Evolutionary conservation across 2,888 invertebrate genomes (phyloP).

Genomic region (Acanthosepion pharaonis): DNA sequence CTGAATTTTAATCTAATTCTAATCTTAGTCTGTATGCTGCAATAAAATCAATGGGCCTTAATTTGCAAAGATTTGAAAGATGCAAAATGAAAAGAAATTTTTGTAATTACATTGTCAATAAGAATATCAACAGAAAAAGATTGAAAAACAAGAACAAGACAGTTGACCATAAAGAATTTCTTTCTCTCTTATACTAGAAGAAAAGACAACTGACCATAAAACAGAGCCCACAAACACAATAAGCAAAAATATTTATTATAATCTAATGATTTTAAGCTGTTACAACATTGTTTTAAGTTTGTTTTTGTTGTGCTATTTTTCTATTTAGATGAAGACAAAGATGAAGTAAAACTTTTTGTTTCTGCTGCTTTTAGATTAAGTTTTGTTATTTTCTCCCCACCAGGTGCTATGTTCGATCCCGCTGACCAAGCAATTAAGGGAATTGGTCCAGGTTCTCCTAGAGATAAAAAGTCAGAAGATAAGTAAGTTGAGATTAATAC

Average conservation of each 20-base stretch:
- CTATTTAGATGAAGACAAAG: background rate
- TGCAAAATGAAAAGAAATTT: background rate
- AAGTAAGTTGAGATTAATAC: slow-evolving; percentile 78
- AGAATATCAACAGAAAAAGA: background rate
- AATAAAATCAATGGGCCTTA: background rate
- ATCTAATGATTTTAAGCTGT: background rate
- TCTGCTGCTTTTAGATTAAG: background rate
- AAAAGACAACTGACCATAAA: background rate
- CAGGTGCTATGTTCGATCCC: slow-evolving; percentile 81
- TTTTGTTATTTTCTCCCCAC: background rate
- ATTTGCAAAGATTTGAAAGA: background rate
- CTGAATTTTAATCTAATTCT: background rate
- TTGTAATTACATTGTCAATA: background rate
- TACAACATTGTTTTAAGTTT: background rate
- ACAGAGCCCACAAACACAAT: background rate
- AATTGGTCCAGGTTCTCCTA: slow-evolving; percentile 76
- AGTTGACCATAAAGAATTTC: background rate
- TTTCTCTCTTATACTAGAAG: background rate
- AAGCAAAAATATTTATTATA: background rate
- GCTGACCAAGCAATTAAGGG: slow-evolving; percentile 80
- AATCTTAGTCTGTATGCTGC: no score
- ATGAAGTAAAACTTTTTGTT: background rate
- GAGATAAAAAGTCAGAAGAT: slow-evolving; percentile 85
- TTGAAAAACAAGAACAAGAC: background rate
- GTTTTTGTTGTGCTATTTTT: background rate